These are phyloP conservation scores for Aegotheles bennettii DNA, from an alignment of 2,113 vertebrate species.

Conservation along the genomic window DNA sequence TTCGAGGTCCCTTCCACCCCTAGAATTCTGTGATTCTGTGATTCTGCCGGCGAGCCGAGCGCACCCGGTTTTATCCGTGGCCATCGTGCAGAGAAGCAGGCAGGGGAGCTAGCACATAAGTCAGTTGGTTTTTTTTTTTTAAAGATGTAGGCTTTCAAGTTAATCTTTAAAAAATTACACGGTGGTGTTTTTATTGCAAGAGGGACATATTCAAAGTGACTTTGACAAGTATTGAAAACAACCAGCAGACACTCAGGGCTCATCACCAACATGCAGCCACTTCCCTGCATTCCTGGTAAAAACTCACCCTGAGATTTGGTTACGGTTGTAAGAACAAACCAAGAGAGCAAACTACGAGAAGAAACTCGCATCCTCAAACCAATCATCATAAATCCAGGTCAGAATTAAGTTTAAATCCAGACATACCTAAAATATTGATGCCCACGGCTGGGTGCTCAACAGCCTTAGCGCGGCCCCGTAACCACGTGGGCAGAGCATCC, in stretches of 20 bases:
- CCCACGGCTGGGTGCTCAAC: not conserved
- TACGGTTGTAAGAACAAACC: not conserved
- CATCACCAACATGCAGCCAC: rapidly evolving
- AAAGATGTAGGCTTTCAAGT: not conserved
- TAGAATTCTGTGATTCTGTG: too few species aligned
- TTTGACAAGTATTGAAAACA: not conserved
- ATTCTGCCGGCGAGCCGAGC: rapidly evolving
- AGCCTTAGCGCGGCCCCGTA: not conserved
- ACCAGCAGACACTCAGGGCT: not conserved
- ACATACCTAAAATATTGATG: not conserved
- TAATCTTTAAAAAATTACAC: rapidly evolving
- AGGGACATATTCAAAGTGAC: rapidly evolving
- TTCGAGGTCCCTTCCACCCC: too few species aligned
- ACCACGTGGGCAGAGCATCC: not conserved
- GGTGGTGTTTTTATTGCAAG: not conserved
- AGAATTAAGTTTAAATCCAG: not conserved
- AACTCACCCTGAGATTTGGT: rapidly evolving
- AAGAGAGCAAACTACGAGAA: not conserved
- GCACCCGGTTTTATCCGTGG: not conserved
- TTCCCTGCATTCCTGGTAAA: not conserved
- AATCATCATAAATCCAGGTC: not conserved
- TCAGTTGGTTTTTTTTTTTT: too few species aligned
- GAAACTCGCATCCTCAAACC: not conserved
- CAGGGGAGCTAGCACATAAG: not conserved
- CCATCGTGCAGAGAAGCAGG: not conserved